These are phyloP conservation scores for Druceiella hillmani DNA, from an alignment of 2,888 invertebrate genomes.

Conservation along the genomic window DNA sequence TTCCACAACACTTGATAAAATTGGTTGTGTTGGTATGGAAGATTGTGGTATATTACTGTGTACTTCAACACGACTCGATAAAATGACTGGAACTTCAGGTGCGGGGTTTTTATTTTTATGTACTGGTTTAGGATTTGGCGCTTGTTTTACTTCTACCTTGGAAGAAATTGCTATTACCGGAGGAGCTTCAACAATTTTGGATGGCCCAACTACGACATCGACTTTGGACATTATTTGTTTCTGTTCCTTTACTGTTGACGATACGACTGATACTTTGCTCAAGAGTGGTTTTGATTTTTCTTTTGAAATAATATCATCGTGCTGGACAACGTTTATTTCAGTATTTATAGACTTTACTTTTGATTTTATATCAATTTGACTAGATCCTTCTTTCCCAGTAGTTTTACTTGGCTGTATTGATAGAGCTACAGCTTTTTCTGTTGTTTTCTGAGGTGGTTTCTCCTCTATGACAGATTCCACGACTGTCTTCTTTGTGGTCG, in stretches of 20 bases:
- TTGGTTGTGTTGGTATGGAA: constrained; percentile 29
- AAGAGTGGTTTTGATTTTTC: constrained; percentile 39
- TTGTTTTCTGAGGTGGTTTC: constrained; percentile 40
- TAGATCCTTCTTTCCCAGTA: constrained; percentile 37
- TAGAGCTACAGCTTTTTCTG: constrained; percentile 39
- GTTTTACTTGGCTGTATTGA: constrained; percentile 46
- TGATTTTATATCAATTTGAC: too few species aligned
- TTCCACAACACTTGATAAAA: constrained; percentile 54
- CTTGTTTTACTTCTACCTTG: constrained; percentile 48
- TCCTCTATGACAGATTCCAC: constrained; percentile 48
- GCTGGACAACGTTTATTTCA: too few species aligned
- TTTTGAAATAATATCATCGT: too few species aligned
- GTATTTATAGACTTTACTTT: too few species aligned
- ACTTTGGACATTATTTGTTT: constrained; percentile 49
- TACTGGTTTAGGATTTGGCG: constrained; percentile 25
- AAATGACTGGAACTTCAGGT: constrained; percentile 32
- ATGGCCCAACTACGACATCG: constrained; percentile 52
- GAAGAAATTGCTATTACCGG: constrained; percentile 28
- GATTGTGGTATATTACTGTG: constrained; percentile 26
- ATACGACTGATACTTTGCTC: constrained; percentile 39
- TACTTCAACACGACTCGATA: constrained; percentile 31
- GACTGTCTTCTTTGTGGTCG: constrained; percentile 40
- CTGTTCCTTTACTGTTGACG: constrained; percentile 39
- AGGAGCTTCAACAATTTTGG: constrained; percentile 40
- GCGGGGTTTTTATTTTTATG: constrained; percentile 27